Evolutionary conservation across 2,888 invertebrate genomes (phyloP).

Genomic region (Epinotia brunnichana): DNA sequence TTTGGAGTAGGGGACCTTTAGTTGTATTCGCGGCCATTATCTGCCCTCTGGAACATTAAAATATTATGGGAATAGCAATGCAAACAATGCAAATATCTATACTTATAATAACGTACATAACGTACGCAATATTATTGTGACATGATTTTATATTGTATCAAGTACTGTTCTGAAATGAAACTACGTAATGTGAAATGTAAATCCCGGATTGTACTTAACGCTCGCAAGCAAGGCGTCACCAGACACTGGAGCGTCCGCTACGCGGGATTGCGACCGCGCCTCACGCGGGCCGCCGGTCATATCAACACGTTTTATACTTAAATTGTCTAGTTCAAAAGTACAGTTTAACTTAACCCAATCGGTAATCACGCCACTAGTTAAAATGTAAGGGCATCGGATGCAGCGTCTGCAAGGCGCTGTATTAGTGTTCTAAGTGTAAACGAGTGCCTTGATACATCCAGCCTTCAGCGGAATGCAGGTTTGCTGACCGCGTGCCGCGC

Average conservation of each 20-base stretch:
- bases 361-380: conserved; percentile 29
- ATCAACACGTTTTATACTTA: conserved; percentile 21
- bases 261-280: conserved; percentile 16
- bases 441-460: conserved; percentile 82
- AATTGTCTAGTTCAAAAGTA: conserved; percentile 19
- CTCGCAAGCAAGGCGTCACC: conserved; percentile 21
- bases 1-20: neutral
- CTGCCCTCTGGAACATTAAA: neutral
- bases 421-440: conserved; percentile 61
- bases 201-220: conserved; percentile 34
- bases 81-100: conserved; percentile 37
- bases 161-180: conserved; percentile 17
- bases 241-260: conserved; percentile 4
- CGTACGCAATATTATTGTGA: conserved; percentile 29
- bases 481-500: conserved; percentile 73
- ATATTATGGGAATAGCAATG: conserved; percentile 32
- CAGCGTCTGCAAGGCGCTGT: conserved; percentile 39
- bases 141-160: conserved; percentile 21
- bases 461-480: conserved; percentile 78
- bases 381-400: conserved; percentile 39
- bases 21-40: conserved; percentile 1
- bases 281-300: conserved; percentile 13
- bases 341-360: conserved; percentile 26
- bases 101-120: conserved; percentile 26
- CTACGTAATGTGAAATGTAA: conserved; percentile 22